A percentile compares a stretch with the other conserved stretches of the same genome.
phyloP scores from a whole-genome alignment of 2,888 invertebrate genomes.

The Callyntrura sp. region DNA sequence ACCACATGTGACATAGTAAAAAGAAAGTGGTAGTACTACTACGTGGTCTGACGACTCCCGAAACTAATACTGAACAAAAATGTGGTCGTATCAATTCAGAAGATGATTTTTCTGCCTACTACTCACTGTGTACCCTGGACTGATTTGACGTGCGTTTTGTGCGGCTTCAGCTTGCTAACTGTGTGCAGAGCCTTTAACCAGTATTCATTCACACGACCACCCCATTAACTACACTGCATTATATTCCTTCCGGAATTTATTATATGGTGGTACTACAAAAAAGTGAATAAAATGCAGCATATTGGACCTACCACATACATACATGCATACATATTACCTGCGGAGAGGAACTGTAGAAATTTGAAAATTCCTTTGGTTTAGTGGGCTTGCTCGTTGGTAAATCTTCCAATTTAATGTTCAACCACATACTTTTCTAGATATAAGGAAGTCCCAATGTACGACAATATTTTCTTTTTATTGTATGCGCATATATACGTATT shows the following conservation, averaged over 20 bases:
- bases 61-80: too few species aligned
- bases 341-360: not conserved
- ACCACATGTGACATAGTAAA: conserved; percentile 22
- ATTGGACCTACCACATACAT: not conserved
- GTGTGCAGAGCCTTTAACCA: too few species aligned
- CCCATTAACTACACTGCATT: not conserved
- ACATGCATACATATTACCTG: conserved; percentile 3
- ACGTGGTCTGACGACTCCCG: too few species aligned
- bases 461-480: not conserved
- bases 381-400: too few species aligned
- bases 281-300: not conserved
- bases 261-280: not conserved
- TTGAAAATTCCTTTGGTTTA: not conserved
- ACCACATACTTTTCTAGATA: not conserved
- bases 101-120: not conserved
- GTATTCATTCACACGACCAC: not conserved
- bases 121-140: too few species aligned
- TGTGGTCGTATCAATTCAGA: not conserved
- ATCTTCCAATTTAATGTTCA: not conserved
- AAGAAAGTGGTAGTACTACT: not conserved
- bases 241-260: not conserved
- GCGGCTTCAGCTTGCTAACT: too few species aligned
- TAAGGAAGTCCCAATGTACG: not conserved
- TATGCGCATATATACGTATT: not conserved
- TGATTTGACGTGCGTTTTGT: too few species aligned